Evolutionary conservation across 1,140 invertebrate species (phyloP).

Genomic region (Chironomus striatipennis): DNA sequence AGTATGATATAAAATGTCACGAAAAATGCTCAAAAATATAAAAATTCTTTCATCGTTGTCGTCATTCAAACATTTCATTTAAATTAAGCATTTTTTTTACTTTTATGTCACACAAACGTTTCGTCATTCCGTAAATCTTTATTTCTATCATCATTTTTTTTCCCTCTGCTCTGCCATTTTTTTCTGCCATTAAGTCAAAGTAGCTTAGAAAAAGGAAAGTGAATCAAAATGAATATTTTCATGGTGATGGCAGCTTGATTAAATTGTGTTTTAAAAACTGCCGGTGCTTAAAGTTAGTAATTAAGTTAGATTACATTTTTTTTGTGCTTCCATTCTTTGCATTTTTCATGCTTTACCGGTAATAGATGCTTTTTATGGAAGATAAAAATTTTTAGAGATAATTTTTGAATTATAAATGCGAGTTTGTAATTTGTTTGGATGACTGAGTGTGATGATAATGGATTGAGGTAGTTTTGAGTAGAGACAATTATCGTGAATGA

Average conservation of each 20-base stretch:
- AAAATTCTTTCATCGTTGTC: no score
- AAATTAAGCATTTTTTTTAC: no score
- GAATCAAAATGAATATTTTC: conserved; percentile 8
- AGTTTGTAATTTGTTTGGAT: no score
- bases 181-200: not conserved
- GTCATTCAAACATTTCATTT: no score
- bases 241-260: conserved; percentile 1
- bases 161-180: not conserved
- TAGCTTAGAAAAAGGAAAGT: not conserved
- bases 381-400: not conserved
- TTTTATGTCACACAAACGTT: no score
- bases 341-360: not conserved
- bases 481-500: no score
- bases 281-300: not conserved
- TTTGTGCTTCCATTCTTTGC: not conserved
- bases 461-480: no score
- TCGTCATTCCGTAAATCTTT: no score
- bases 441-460: no score
- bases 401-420: not conserved
- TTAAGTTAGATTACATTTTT: not conserved
- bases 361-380: not conserved
- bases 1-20: no score
- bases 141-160: not conserved
- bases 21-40: no score
- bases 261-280: not conserved